phyloP scores from a whole-genome alignment of 2,888 invertebrate species.

The Parasteatoda lunata region DNA sequence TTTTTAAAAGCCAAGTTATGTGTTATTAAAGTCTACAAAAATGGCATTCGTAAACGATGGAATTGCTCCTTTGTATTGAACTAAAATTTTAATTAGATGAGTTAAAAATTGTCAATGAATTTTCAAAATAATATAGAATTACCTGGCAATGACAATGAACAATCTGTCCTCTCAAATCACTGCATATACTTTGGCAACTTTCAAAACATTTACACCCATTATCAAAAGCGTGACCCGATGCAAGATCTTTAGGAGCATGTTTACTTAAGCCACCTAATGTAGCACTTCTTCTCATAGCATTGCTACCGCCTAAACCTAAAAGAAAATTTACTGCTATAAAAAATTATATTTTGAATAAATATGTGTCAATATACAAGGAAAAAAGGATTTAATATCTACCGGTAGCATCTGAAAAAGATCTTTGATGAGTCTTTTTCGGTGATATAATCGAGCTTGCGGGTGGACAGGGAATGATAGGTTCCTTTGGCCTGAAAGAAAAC shows the following conservation, averaged over 20 bases:
- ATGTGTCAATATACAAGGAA: neutral
- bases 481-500: constrained; percentile 43
- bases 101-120: no score
- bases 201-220: constrained; percentile 95
- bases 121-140: constrained; percentile 70
- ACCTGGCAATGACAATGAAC: constrained; percentile 86
- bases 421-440: constrained; percentile 85
- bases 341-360: neutral
- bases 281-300: constrained; percentile 43
- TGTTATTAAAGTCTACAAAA: no score
- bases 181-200: constrained; percentile 86
- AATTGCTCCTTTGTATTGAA: no score
- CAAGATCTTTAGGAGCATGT: constrained; percentile 85
- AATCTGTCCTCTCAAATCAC: constrained; percentile 84
- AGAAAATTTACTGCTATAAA: neutral
- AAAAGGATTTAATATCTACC: constrained; percentile 75
- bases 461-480: constrained; percentile 32
- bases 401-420: constrained; percentile 84
- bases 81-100: no score
- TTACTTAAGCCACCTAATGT: constrained; percentile 37
- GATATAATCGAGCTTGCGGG: constrained; percentile 71
- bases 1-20: no score
- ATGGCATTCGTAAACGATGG: no score
- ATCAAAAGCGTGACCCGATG: constrained; percentile 96
- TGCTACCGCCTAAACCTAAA: constrained; percentile 52